Evolutionary conservation across 2,888 invertebrate species (phyloP).

Genomic region (Conchocele bisecta): DNA sequence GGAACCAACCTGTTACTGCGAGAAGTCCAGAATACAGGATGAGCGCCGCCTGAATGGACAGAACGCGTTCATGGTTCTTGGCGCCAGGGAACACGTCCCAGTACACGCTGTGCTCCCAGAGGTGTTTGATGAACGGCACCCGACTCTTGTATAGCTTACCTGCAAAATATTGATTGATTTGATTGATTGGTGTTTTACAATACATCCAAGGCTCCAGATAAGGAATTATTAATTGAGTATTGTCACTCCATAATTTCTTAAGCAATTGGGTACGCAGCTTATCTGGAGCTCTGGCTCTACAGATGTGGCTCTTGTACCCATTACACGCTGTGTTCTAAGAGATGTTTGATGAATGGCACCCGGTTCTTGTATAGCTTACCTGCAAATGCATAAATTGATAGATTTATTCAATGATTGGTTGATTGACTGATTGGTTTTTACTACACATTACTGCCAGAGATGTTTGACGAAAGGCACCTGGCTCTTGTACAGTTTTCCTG

Average conservation of each 20-base stretch:
- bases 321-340: constrained; percentile 80
- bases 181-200: no score
- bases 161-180: constrained; percentile 58
- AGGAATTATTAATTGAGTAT: no score
- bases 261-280: neutral
- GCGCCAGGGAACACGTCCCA: constrained; percentile 79
- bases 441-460: constrained; percentile 74
- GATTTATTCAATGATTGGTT: no score
- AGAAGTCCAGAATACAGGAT: constrained; percentile 69
- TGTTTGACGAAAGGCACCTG: constrained; percentile 80
- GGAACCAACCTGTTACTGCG: no score
- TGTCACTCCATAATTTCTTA: neutral
- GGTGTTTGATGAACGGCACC: constrained; percentile 79
- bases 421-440: no score
- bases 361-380: constrained; percentile 80
- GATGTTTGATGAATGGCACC: constrained; percentile 79
- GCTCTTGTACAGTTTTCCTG: constrained; percentile 81
- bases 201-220: no score
- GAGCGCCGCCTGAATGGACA: constrained; percentile 80
- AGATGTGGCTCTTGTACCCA: no score
- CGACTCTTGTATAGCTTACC: constrained; percentile 80
- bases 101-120: constrained; percentile 80
- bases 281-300: neutral
- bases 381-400: constrained; percentile 56
- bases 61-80: constrained; percentile 79